Conservation (phyloP, 2,797 vertebrate genomes). For the Microtus obscurus region DNA sequence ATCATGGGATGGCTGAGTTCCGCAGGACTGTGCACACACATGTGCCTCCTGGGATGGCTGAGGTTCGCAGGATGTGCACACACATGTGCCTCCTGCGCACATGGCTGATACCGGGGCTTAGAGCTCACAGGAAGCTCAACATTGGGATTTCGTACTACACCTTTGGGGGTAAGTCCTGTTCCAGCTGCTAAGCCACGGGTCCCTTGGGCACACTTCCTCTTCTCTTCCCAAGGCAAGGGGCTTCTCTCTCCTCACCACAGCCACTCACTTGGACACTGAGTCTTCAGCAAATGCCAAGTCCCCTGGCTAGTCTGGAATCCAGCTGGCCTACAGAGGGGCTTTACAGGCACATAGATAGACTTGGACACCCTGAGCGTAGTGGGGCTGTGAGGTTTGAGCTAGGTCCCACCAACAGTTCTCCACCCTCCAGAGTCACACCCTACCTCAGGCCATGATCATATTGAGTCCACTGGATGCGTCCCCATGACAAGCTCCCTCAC, state of each 20-base stretch:
- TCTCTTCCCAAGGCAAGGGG: not conserved
- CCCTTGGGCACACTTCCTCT: not conserved
- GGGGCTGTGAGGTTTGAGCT: not conserved
- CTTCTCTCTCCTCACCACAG: not conserved
- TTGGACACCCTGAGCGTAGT: not conserved
- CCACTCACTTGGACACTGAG: not conserved
- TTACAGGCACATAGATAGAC: too few relatives aligned
- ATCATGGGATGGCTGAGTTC: fast-evolving
- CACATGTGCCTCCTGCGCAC: not conserved
- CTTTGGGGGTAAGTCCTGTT: not conserved
- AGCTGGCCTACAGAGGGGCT: not conserved
- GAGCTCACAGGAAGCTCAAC: not conserved
- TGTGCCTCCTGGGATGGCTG: not conserved
- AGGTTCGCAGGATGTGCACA: not conserved
- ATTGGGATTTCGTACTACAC: not conserved
- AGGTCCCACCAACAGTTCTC: not conserved
- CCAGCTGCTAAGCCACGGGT: not conserved
- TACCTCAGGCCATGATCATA: conserved; percentile 14
- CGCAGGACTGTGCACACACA: not conserved
- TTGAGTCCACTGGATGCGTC: not conserved
- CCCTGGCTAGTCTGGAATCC: not conserved
- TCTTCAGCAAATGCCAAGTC: not conserved
- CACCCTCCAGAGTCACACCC: not conserved
- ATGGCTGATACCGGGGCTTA: not conserved
- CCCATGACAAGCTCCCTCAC: not conserved